Base-by-base conservation (phyloP, 2,113 vertebrate genomes). In the Alaudala cheleensis region DNA sequence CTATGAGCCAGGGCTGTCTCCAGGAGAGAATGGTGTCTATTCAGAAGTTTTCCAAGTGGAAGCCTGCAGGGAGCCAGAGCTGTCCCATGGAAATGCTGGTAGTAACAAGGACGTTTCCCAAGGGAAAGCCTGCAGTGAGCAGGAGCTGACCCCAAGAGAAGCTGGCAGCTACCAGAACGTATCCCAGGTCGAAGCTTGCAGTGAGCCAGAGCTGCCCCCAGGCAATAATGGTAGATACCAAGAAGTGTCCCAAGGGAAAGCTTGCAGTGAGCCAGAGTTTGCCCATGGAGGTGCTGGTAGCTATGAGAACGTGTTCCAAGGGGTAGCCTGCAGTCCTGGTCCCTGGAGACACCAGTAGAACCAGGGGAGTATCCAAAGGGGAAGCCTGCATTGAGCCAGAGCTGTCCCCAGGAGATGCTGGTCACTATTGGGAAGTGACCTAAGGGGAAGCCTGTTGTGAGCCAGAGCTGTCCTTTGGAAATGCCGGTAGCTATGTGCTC, bases 191-290 rank as follows among this genome's bases (percentile, higher is more conserved):
- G 18, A 57, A 44, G 24, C 7, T 10, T 57, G 13, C 24, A 29
- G 13, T 29, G 11, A 34, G 11, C 20, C 18, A 10, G 33, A 34
- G 11, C 25, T 29, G 11, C 1, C 8, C 24, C 10, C 10, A 21
- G 10, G 23, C 4, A 9, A n/a, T 21, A 31, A 4, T 2, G 7
- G 10, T 12, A 12, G 21, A 2, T 45, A 67, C 12, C 11, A 6
- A 11, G 31, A n/a, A 25, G 11, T 19, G 1, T n/a, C 62, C 40
- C 25, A 67, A 11, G 25, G 5, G 5, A 33, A 37, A 37, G 37
- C 37, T 10, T 37, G 37, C 37, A 37, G 37, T 37, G 37, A 37
- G 37, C 37, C 37, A 37, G 42, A 16, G 42, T 16, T 44, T 44
- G 42, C 12, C 42, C 42, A 44, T 13, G 16, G 12, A 44, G 42